Conservation (phyloP, 2,113 vertebrate species). For the Pyxicephalus adspersus region DNA sequence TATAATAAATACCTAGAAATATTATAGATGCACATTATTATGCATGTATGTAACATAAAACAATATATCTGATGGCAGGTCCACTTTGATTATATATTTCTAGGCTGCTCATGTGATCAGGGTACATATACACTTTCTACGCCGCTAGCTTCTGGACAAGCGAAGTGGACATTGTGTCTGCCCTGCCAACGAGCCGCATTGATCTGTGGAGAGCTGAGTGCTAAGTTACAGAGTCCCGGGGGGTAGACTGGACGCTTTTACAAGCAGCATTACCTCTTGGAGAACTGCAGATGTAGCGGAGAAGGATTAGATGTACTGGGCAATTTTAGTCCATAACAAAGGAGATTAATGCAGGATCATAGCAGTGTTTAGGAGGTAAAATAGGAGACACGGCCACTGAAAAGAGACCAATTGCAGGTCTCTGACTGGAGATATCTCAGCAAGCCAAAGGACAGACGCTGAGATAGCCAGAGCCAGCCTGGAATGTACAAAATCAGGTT, state of each 20-base stretch:
- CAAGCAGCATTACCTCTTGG: conserved; percentile 23
- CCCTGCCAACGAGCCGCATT: background rate
- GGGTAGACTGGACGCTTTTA: background rate
- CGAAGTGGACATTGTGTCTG: background rate
- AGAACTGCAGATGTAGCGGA: background rate
- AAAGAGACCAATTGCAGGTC: background rate
- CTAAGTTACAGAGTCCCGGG: background rate
- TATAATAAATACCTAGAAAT: too few relatives aligned
- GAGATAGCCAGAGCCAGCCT: background rate
- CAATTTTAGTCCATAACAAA: conserved; percentile 41
- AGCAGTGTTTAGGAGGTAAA: conserved; percentile 13
- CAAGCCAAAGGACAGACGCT: background rate
- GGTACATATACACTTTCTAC: background rate
- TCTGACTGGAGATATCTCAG: background rate
- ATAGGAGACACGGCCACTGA: background rate
- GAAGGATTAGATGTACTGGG: conserved; percentile 14
- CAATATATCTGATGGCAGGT: too few relatives aligned
- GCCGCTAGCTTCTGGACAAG: background rate
- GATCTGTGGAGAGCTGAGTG: background rate
- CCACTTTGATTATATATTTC: background rate
- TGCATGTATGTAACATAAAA: too few relatives aligned
- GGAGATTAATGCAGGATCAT: conserved; percentile 25
- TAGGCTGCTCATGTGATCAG: background rate
- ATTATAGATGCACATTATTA: too few relatives aligned
- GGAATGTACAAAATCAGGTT: too few relatives aligned